phyloP scores from a whole-genome alignment of 2,888 invertebrate species.

The Encarsia formosa region DNA sequence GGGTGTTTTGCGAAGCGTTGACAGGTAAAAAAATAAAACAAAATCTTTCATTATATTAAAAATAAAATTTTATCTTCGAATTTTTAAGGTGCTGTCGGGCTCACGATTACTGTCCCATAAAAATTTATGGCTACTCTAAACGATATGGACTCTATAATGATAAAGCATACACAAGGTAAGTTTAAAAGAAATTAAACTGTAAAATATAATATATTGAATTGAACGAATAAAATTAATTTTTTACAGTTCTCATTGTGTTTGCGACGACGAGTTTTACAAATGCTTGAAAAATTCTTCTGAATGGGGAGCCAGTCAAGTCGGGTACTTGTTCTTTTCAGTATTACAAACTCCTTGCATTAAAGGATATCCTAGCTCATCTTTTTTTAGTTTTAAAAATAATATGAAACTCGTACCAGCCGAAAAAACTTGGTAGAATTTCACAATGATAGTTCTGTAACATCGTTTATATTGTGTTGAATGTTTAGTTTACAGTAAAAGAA shows the following conservation, averaged over 20 bases:
- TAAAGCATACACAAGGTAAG: slow-evolving; percentile 75
- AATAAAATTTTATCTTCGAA: background rate
- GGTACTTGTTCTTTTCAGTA: slow-evolving; percentile 77
- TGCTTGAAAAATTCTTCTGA: slow-evolving; percentile 74
- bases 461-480: too few species aligned
- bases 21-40: slow-evolving; percentile 34
- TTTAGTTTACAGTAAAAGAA: too few species aligned
- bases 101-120: slow-evolving; percentile 86
- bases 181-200: slow-evolving; percentile 5
- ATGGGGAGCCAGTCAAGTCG: slow-evolving; percentile 70
- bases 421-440: too few species aligned
- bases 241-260: slow-evolving; percentile 74
- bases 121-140: slow-evolving; percentile 63
- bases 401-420: too few species aligned
- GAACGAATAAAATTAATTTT: slow-evolving; percentile 27
- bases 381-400: too few species aligned
- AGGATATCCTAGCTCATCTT: slow-evolving; percentile 8
- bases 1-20: slow-evolving; percentile 60
- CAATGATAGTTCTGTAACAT: too few species aligned
- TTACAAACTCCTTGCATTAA: slow-evolving; percentile 59
- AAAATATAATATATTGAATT: background rate
- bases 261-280: slow-evolving; percentile 76
- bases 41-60: background rate
- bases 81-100: slow-evolving; percentile 69
- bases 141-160: slow-evolving; percentile 81